Base-by-base conservation (phyloP, 1,140 invertebrate species). In the Eriosoma lanigerum region DNA sequence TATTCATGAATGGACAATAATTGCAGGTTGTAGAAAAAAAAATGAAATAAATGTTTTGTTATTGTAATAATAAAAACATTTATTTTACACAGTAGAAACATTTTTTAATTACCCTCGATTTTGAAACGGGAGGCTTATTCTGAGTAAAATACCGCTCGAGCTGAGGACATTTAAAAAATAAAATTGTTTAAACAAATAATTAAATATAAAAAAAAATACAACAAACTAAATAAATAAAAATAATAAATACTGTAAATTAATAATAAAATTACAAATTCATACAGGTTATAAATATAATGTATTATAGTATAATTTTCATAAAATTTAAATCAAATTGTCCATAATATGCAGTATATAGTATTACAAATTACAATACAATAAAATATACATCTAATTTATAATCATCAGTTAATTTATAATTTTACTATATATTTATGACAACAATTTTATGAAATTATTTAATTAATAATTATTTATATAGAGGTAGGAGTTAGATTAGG, bases 111-210 rank as follows among this genome's bases (percentile, higher is more conserved):
- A 89, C 91, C 87, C 92, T 93, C 86, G 92, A 89, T 87, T 93
- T 94, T 78, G 75, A 48, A 62, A 78, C 32, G 9, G 94, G 94
- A 87, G 94, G 93, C 87, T 94, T 94, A 84, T 93, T 88, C 86
- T 93, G 92, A 87, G 94, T 92, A 88, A 98, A 98, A 88, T 98
- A 98, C 86, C 95, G 92, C 88, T 98, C 96, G 85, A 98, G 89
- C 90, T 90, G 85, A 81, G 87, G 62, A 75, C 32, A 54, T 62
- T 87, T 82, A 83, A 84, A 84, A 85, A 85, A 81, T 58, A 78
- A 72, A 82, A 48, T 21, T 44, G 58, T 75, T 82, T 58, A 81
- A 80, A 75, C 82, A 38, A 58, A 81, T 68, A 48, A 68, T 17
- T 46, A 24, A 19, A 48, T 13, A 17, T 8, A 13, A 2, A 38